Conservation (phyloP, 2,888 invertebrate genomes). For the Hedychridium roseum region DNA sequence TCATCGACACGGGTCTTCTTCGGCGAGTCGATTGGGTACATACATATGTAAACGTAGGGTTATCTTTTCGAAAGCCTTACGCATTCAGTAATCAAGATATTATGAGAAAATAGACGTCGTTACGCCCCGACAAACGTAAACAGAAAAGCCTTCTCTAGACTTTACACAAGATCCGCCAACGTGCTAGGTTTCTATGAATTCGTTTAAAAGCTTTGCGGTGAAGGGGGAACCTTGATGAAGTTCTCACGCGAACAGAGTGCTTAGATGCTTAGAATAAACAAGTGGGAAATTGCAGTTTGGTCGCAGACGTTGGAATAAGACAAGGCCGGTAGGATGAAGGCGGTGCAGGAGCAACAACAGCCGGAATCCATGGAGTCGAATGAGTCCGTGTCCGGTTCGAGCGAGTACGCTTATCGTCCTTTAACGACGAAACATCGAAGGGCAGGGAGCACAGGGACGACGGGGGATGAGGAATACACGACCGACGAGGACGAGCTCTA, state of each 20-base stretch:
- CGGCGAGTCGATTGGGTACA: too few species aligned
- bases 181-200: not conserved
- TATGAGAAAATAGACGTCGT: too few species aligned
- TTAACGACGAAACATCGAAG: conserved; percentile 56
- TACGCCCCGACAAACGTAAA: too few species aligned
- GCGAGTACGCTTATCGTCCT: conserved; percentile 56
- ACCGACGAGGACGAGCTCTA: conserved; percentile 66
- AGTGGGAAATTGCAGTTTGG: not conserved
- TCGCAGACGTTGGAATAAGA: conserved; percentile 4
- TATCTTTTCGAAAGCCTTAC: too few species aligned
- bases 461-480: conserved; percentile 67
- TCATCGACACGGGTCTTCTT: too few species aligned
- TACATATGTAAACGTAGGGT: too few species aligned
- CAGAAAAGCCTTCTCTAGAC: conserved; percentile 9
- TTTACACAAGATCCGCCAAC: conserved; percentile 7
- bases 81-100: too few species aligned
- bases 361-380: conserved; percentile 55
- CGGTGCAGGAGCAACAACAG: conserved; percentile 44
- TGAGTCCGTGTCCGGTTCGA: conserved; percentile 43
- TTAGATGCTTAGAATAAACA: not conserved
- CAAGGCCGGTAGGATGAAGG: conserved; percentile 40
- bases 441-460: conserved; percentile 66
- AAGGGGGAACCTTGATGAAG: too few species aligned
- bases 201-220: too few species aligned
- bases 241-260: too few species aligned